Base-by-base conservation (phyloP, 2,888 invertebrate genomes). In the Lepidochrysops patricia region DNA sequence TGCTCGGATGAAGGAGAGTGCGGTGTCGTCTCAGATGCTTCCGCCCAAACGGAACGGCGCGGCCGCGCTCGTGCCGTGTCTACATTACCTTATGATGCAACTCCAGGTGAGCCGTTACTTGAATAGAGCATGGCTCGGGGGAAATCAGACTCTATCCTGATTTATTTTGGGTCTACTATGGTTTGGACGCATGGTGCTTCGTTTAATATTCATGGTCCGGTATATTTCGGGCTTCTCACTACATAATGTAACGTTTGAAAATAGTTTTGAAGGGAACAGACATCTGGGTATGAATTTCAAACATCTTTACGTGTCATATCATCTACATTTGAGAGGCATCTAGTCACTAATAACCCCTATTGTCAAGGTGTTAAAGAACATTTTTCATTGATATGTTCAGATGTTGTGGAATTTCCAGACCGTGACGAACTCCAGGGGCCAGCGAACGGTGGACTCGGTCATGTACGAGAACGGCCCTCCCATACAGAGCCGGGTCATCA, bases 391-490 rank as follows among this genome's bases (percentile, higher is more conserved):
- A 90, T 90, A 83, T 84, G 87, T 90, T 84, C 91, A 95, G 95
- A 91, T 92, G 82, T 92, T 95, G 79, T 95, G 95, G 95, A 94
- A 95, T 73, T 95, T 95, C 79, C 95, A 95, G 93, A 91, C 92
- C 50, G 91, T 92, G 70, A 91, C 92, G 0, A 93, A 93, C 79
- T 93, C 92, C 0, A 90, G 93, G 62, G 94, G 93, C 37, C 95
- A 94, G 77, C 90, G 94, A 61, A 92, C 93, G 84, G 86, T 80
- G 0, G 87, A 88, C 58, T 89, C 84, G 0, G 73, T 86, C 19
- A 79, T 84, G 79, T 84, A 86, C 57, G 82, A 83, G 63, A 85
- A 87, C 37, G 84, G 82, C 4, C 70, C 75, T 0, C 81, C 81
- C 0, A 70, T 75, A 0, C 79, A 80, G 60, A 72, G 79, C 0